Percentiles rank a stretch among this genome's conserved stretches.
phyloP scores from a whole-genome alignment of 1,140 invertebrate genomes.

The Ooceraea biroi region DNA sequence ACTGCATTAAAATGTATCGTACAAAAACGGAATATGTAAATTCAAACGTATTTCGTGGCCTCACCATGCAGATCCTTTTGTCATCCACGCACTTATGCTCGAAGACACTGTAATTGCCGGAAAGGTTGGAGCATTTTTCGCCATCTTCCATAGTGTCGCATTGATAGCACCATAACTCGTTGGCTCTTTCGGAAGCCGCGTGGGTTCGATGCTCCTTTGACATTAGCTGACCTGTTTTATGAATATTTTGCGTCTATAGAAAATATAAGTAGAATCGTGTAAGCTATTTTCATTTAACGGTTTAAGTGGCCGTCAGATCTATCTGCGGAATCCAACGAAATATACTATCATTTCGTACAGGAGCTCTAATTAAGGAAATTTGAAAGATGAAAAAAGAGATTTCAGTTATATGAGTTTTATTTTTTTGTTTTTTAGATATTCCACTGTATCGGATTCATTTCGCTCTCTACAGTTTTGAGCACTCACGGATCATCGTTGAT shows the following conservation, averaged over 20 bases:
- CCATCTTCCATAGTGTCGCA: slow-evolving; percentile 92
- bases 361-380: not conserved
- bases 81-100: slow-evolving; percentile 92
- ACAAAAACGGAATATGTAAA: not conserved
- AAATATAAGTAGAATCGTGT: not conserved
- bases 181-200: slow-evolving; percentile 90
- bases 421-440: not conserved
- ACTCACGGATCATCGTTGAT: too few relatives aligned
- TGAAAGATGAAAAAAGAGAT: not conserved
- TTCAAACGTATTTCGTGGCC: slow-evolving; percentile 50
- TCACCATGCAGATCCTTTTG: slow-evolving; percentile 92
- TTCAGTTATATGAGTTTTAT: not conserved
- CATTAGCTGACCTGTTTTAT: slow-evolving; percentile 82
- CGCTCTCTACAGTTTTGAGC: too few relatives aligned
- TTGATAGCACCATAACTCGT: slow-evolving; percentile 92
- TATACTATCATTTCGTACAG: not conserved
- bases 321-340: not conserved
- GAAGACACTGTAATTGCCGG: slow-evolving; percentile 88
- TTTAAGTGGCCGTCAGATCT: not conserved
- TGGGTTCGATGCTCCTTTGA: slow-evolving; percentile 91
- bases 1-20: not conserved
- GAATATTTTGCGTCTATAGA: not conserved
- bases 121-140: slow-evolving; percentile 89
- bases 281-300: not conserved
- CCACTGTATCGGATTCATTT: too few relatives aligned